Evolutionary conservation across 1,140 invertebrate species (phyloP).

Genomic region (Steinernema khuongi): DNA sequence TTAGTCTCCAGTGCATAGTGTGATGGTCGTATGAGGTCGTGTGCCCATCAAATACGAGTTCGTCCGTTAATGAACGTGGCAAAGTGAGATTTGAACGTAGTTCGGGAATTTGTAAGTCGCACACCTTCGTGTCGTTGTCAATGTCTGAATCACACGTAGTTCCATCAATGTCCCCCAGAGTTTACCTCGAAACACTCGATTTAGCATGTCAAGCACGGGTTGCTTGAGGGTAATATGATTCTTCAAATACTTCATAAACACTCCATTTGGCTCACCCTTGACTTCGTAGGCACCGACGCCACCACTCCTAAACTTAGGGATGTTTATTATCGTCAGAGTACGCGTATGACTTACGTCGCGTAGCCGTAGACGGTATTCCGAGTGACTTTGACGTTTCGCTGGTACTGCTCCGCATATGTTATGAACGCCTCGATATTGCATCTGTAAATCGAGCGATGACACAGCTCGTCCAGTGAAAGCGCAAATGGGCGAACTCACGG

Average conservation of each 20-base stretch:
- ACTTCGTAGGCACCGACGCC: conserved; percentile 58
- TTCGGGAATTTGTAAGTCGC: conserved; percentile 56
- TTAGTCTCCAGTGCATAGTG: conserved; percentile 54
- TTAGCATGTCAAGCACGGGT: conserved; percentile 50
- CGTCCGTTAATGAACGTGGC: conserved; percentile 44
- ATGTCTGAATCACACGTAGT: conserved; percentile 42
- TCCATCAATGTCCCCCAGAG: conserved; percentile 4
- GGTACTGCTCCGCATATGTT: conserved; percentile 50
- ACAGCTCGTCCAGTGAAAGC: not conserved
- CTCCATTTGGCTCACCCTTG: conserved; percentile 54
- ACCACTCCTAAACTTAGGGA: conserved; percentile 45
- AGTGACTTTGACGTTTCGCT: conserved; percentile 45
- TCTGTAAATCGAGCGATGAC: conserved; percentile 35
- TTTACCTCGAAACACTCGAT: conserved; percentile 52
- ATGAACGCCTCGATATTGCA: conserved; percentile 50
- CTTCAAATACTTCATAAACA: conserved; percentile 59
- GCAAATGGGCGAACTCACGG: conserved; percentile 39
- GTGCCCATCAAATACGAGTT: conserved; percentile 48
- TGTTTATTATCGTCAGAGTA: not conserved
- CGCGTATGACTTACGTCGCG: conserved; percentile 35
- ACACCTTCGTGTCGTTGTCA: conserved; percentile 52
- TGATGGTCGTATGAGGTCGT: conserved; percentile 55
- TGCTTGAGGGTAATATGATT: conserved; percentile 44
- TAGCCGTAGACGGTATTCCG: conserved; percentile 58
- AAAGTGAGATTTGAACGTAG: conserved; percentile 52